These are phyloP conservation scores for Phataginus tetradactyla DNA, from an alignment of 2,797 vertebrate species.

Conservation along the genomic window DNA sequence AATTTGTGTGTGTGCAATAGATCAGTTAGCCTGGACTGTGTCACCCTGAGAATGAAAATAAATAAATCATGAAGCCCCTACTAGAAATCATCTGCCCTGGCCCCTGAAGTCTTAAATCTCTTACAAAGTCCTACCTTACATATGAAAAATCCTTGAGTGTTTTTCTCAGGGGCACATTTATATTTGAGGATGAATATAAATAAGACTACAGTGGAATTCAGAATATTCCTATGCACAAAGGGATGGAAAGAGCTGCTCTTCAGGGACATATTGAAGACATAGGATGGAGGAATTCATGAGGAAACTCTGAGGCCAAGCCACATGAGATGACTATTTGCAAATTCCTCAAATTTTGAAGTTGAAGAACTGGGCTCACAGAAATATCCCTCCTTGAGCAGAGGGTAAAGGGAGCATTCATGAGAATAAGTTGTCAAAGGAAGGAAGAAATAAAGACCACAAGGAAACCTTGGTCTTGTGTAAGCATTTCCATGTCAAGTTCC, in stretches of 20 bases:
- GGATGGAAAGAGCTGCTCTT: not conserved
- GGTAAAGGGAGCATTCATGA: constrained; percentile 12
- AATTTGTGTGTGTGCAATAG: not conserved
- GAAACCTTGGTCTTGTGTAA: not conserved
- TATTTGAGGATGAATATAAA: not conserved
- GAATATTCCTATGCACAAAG: not conserved
- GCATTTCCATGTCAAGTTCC: not conserved
- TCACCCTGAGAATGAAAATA: not conserved
- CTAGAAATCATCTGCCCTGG: not conserved
- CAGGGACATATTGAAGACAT: not conserved
- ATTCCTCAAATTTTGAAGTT: constrained; percentile 70
- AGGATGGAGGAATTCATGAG: not conserved
- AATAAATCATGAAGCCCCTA: not conserved
- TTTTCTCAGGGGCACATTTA: not conserved
- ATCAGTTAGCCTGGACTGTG: not conserved
- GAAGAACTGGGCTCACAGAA: constrained; percentile 58
- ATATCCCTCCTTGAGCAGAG: not conserved
- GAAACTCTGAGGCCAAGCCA: constrained; percentile 4
- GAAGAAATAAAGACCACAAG: constrained; percentile 15
- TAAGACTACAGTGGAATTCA: not conserved
- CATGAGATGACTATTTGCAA: constrained; percentile 22
- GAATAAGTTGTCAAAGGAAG: constrained; percentile 46
- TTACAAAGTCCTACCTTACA: not conserved
- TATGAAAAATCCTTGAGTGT: not conserved
- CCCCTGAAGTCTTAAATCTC: not conserved